Base-by-base conservation (phyloP, 2,797 vertebrate genomes). In the Lagocephalus sceleratus region DNA sequence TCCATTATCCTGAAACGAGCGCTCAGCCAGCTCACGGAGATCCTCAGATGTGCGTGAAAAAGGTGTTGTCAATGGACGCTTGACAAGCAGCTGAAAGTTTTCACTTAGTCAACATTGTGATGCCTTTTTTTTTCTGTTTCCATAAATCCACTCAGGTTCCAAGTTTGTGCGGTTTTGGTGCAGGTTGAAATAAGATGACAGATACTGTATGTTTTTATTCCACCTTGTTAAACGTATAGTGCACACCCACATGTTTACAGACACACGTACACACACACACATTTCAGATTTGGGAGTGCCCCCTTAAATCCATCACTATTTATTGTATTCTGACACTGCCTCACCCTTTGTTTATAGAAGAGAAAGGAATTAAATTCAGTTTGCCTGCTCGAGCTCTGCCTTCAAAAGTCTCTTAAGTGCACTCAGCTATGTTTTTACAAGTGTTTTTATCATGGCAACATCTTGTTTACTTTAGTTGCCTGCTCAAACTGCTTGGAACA, bases 381-480 rank as follows among this genome's bases (percentile, higher is more conserved):
- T 70, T 66, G 63, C 76, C 84, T 65, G 68, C 59, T 79, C 66
- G 65, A 82, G 81, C 78, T 71, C 71, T 75, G 75, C 81, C 81
- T 88, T 61, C 73, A 92, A 94, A 94, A 90, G 93, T 87, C 81
- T 90, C 87, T n/a, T 84, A 90, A 94, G 93, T 93, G 92, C 90
- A 91, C 91, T 93, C 91, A 85, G 90, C 87, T 90, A 77, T 98
- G 94, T 98, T 99, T 97, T 95, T 92, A 97, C 96, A 97, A 97
- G 95, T 97, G 95, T 96, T 98, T 97, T 98, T 99, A 98, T 98
- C 96, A 92, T 95, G 94, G 94, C 95, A 97, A 98, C 96, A 98
- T 97, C 94, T 97, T 98, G 94, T 98, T 98, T 99, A 98, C 95
- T 96, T 99, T 96, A 94, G 92, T 97, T 95, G 93, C 93, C 93